Evolutionary conservation across 1,140 invertebrate species (phyloP), one percentile per base, ranked within the genome.

Genomic region (Drosophila nannoptera): DNA sequence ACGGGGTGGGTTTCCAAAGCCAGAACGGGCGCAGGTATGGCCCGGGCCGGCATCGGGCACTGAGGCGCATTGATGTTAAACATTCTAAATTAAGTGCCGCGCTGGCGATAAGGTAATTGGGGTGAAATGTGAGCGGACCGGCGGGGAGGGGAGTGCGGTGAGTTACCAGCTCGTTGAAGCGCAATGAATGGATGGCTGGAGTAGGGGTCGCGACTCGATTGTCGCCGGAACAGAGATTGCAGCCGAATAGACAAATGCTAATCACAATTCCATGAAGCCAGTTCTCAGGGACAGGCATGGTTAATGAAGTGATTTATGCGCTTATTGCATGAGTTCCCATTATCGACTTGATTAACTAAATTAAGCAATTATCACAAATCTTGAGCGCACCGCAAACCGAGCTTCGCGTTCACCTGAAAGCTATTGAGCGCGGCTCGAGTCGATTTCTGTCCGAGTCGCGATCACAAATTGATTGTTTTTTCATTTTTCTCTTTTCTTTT

Each of bases 11-110:
- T 77, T 77, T 71, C 40, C 16, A 29, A 16, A 16, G 22, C 45
- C 2, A 36, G 40, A 12, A 38, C 48, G 38, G 49, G 29, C 9
- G 54, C 53, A 56, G 54, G 33, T 22, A 59, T 59, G 9, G 49
- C 29, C 59, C 22, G 22, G 35, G 55, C 59, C 22, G 22, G 35
- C 48, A 35, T 46, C 12, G 52, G 60, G 46, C 7, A 55, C 42
- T 50, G 61, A 49, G 64, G 52, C 67, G 70, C 55, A 74, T 84
- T 75, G 65, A 87, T 87, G 83, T 87, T 87, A 84, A 87, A 75
- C 84, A 87, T 84, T 87, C 78, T 75, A 87, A 87, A 87, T 87
- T 87, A 87, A 87, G 75, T 87, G 84, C 84, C 76, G 83, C 84
- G 78, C 61, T 76, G 71, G 73, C 63, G 83, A 87, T 87, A 87